Evolutionary conservation across 1,140 invertebrate species (phyloP).

Genomic region (Acyrthosiphon pisum): DNA sequence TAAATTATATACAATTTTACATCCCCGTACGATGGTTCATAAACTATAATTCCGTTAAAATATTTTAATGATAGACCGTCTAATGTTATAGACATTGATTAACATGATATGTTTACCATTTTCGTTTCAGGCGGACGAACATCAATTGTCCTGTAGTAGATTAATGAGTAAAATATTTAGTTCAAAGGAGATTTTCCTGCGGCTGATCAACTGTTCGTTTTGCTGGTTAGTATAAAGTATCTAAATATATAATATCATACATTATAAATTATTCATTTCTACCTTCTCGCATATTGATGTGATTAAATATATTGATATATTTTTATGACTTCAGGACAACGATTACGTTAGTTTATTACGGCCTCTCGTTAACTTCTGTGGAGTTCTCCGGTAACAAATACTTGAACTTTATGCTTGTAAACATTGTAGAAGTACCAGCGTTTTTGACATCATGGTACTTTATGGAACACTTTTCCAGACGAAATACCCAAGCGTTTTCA

Average conservation of each 20-base stretch:
- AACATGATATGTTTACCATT: neutral
- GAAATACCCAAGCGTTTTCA: conserved; percentile 55
- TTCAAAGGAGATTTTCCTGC: conserved; percentile 45
- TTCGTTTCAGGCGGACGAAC: conserved; percentile 22
- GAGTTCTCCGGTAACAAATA: conserved; percentile 62
- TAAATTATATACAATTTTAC: neutral
- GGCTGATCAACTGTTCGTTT: conserved; percentile 57
- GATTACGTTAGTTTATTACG: conserved; percentile 76
- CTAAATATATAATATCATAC: neutral
- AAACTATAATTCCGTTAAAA: neutral
- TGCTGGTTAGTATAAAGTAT: conserved; percentile 38
- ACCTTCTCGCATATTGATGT: neutral
- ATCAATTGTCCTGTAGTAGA: conserved; percentile 14
- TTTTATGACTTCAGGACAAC: conserved; percentile 67
- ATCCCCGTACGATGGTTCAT: neutral
- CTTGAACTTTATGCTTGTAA: conserved; percentile 66
- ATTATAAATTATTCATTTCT: neutral
- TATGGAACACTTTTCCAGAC: conserved; percentile 58
- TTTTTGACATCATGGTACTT: conserved; percentile 59
- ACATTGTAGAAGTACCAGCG: conserved; percentile 66
- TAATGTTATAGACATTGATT: neutral
- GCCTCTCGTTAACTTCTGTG: conserved; percentile 70
- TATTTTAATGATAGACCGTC: neutral
- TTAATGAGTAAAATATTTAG: conserved; percentile 49
- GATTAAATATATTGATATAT: conserved; percentile 1